phyloP scores from a whole-genome alignment of 2,797 vertebrate genomes.

The Leptodactylus fallax region DNA sequence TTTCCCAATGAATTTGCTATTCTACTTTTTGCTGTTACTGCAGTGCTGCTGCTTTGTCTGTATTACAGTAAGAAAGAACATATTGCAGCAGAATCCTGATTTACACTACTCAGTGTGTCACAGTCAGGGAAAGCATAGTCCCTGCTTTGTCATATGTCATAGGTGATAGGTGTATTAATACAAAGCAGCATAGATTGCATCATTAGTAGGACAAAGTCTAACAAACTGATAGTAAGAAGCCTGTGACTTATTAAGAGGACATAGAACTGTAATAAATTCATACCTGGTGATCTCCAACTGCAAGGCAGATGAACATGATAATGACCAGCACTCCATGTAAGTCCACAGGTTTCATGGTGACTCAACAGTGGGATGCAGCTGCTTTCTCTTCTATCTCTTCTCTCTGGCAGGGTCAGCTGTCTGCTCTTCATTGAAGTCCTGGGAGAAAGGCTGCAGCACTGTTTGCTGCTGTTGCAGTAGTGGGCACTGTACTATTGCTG shows the following conservation, averaged over 20 bases:
- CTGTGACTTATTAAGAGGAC: conserved; percentile 51
- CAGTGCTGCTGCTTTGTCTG: conserved; percentile 34
- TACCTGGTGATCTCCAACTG: conserved; percentile 68
- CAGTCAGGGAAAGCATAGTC: background rate
- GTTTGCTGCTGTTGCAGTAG: conserved; percentile 36
- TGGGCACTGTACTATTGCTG: conserved; percentile 48
- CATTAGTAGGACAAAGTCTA: conserved; percentile 53
- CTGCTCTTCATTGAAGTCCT: conserved; percentile 42
- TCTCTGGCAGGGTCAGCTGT: conserved; percentile 19
- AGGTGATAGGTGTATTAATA: background rate
- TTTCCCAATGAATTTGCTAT: background rate
- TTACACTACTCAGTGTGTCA: background rate
- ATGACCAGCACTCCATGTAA: conserved; percentile 57
- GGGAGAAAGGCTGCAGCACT: conserved; percentile 35
- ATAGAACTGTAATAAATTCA: conserved; percentile 51
- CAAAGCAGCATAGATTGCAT: conserved; percentile 4
- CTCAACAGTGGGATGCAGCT: conserved; percentile 30
- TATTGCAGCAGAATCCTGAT: conserved; percentile 33
- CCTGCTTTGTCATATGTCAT: background rate
- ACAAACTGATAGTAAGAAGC: conserved; percentile 26
- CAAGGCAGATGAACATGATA: conserved; percentile 59
- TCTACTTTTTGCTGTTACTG: conserved; percentile 28
- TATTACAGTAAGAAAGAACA: background rate
- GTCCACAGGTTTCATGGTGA: conserved; percentile 66
- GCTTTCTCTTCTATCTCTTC: conserved; percentile 43